Evolutionary conservation across 2,113 vertebrate species (phyloP).

Genomic region (Hemichromis elongatus): DNA sequence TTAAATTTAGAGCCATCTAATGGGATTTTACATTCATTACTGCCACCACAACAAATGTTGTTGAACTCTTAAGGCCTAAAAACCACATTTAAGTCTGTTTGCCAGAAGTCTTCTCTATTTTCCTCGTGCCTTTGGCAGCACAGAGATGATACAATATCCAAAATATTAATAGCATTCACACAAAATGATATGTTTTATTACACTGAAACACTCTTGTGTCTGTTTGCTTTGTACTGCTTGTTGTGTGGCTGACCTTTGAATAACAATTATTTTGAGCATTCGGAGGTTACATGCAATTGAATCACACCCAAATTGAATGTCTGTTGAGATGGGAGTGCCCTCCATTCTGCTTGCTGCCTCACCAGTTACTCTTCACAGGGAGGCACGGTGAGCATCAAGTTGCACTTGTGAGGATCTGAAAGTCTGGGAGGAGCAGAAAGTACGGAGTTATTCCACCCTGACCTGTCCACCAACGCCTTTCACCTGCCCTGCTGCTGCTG

Average conservation of each 20-base stretch:
- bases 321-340: background rate
- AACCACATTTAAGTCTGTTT: background rate
- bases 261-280: slow-evolving; percentile 21
- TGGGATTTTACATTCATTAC: background rate
- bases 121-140: background rate
- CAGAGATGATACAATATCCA: background rate
- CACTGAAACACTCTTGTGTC: background rate
- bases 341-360: background rate
- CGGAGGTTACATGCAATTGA: slow-evolving; percentile 20
- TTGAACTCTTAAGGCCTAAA: background rate
- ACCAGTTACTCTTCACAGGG: background rate
- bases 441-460: background rate
- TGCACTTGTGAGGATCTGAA: background rate
- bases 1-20: background rate
- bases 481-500: background rate
- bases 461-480: background rate
- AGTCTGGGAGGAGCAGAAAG: slow-evolving; percentile 2
- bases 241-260: slow-evolving; percentile 45
- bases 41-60: background rate
- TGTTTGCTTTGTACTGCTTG: slow-evolving; percentile 1
- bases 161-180: background rate
- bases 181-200: background rate
- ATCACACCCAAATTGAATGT: slow-evolving; percentile 11
- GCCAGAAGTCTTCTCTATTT: background rate
- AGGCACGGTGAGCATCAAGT: background rate